Evolutionary conservation across 2,888 invertebrate species (phyloP), one percentile per base, ranked within the genome.

Genomic region (Patella depressa): DNA sequence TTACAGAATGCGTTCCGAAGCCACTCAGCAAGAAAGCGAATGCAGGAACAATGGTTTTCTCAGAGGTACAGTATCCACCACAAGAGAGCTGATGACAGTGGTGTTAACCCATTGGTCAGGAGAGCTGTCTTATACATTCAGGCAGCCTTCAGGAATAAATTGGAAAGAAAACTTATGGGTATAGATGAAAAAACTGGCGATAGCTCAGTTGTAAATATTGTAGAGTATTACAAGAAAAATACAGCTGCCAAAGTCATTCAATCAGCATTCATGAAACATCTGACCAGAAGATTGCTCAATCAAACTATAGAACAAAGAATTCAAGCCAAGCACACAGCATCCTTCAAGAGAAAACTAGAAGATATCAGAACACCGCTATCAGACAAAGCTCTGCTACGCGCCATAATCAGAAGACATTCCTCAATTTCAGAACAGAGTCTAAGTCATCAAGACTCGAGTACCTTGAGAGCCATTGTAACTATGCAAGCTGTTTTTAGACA

Each of bases 221-320:
- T 24, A 24, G 19, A 19, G 11, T 65, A 65, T 24, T 65, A 24
- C 14, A 65, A 19, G 9, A 11, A 65, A 14, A 65, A 65, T 19
- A 65, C 65, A 65, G 65, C 65, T 65, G 65, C 65, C 65, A 65
- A 65, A 65, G 65, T 65, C 65, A 65, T 65, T 24, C 65, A 65
- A 24, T 65, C 65, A 65, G 65, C 65, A 65, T 65, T 65, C 19
- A 65, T 65, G 65, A 65, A 65, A 19, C 65, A 65, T 65, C 15
- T 65, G 65, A 65, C 65, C 24, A 65, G 24, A 65, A 5, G 24
- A 65, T 24, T 65, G 19, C 65, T 65, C 19, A 65, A 19, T 24
- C 65, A 65, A 65, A 65, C 65, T 0, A 65, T 65, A 24, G 65
- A 65, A 24, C 65, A 65, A 24, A 65, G 65, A 14, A 65, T 65